Percentiles rank a stretch among this genome's conserved stretches.
Conservation (phyloP, 2,113 vertebrate species). For the Bubalus kerabau region DNA sequence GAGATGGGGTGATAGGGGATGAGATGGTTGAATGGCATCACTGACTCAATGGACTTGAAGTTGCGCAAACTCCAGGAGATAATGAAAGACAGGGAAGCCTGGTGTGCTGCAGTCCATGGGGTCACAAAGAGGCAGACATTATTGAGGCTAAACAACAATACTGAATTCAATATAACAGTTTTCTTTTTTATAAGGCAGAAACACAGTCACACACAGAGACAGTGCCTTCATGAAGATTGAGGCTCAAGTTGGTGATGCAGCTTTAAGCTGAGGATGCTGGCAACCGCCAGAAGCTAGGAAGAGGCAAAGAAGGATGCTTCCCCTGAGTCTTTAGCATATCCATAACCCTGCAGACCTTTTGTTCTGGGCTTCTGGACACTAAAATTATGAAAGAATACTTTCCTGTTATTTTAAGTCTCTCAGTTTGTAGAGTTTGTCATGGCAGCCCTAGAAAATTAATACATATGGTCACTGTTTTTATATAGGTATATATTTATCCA, state of each 20-base stretch:
- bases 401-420: not conserved
- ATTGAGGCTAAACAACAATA: not conserved
- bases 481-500: not conserved
- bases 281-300: not conserved
- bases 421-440: not conserved
- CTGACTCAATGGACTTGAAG: not conserved
- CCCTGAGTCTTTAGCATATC: not conserved
- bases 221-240: not conserved
- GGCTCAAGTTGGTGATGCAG: not conserved
- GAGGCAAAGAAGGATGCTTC: not conserved
- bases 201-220: not conserved
- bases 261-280: not conserved
- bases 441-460: not conserved
- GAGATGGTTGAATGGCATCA: not conserved
- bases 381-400: not conserved
- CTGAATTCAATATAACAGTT: not conserved
- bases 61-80: not conserved
- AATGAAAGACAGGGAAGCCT: not conserved
- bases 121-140: not conserved
- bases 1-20: not conserved
- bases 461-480: not conserved
- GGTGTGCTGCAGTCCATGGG: not conserved
- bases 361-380: not conserved
- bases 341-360: rapidly evolving
- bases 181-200: not conserved